Percentiles rank a stretch among this genome's conserved stretches.
Conservation (phyloP, 2,797 vertebrate genomes). For the Threskiornis aethiopicus region DNA sequence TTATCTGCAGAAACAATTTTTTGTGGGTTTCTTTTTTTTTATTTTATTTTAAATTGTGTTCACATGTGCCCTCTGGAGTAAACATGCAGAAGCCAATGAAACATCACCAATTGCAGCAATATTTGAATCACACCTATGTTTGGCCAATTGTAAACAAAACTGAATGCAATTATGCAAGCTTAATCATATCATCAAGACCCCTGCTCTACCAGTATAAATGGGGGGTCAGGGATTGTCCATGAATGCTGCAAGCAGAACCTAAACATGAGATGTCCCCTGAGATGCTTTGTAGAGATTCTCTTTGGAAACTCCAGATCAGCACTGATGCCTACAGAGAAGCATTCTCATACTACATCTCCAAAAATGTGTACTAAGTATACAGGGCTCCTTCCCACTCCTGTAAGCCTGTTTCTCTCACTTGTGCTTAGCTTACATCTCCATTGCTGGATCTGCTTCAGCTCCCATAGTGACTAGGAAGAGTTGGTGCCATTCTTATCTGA, state of each 20-base stretch:
- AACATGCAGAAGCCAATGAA: background rate
- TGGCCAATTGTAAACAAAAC: background rate
- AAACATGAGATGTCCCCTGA: background rate
- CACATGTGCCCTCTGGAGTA: background rate
- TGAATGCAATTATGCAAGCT: background rate
- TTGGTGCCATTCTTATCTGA: conserved; percentile 9
- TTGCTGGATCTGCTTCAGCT: conserved; percentile 6
- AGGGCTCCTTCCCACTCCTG: background rate
- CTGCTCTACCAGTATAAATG: background rate
- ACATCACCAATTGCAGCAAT: background rate
- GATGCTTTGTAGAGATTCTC: background rate
- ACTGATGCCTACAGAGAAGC: background rate
- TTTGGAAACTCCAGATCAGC: background rate
- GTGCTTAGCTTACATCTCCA: background rate
- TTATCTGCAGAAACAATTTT: background rate
- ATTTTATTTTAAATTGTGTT: conserved; percentile 12
- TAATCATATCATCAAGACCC: background rate
- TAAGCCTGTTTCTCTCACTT: background rate
- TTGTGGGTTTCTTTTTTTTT: background rate
- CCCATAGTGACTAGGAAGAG: background rate
- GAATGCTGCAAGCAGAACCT: background rate
- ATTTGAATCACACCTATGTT: background rate
- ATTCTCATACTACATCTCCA: background rate
- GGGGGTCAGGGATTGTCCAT: background rate
- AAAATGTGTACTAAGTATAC: background rate